Evolutionary conservation across 2,797 vertebrate species (phyloP), one percentile per base, ranked within the genome.

Genomic region (Chelon auratus): DNA sequence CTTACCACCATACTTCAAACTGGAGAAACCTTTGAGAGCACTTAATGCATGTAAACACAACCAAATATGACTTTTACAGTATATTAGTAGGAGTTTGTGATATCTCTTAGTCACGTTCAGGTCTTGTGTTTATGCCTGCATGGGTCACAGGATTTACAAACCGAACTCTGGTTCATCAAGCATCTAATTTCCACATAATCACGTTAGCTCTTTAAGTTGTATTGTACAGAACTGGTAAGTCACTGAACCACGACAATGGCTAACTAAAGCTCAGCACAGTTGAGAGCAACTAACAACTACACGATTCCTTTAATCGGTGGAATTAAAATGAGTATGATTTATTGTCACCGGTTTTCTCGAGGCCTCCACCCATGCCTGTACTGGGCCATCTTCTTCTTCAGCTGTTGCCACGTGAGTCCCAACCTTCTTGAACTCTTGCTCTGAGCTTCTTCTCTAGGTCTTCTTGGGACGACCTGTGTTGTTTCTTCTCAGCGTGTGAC

Each of bases 1-100:
- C 55, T 68, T 62, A 80, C 62, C 66, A 72, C 53, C 22, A 9
- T 3, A 18, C 26, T 42, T 36, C 3, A 42, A 67, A 75, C 48
- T 30, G 39, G 43, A 22, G 17, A n/a, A 22, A 54, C 48, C 47
- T 40, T 58, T 33, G 45, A 26, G 17, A 26, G 4, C 9, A 62
- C 39, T 45, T 15, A 24, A 43, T 18, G 8, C 15, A 45, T 45
- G 43, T 8, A 2, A 45, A 67, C 22, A 33, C 36, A 45, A 22
- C 24, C 18, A 3, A 43, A 52, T 48, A 40, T 17, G 14, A 7
- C 18, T 52, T 52, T 52, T 17, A 45, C 14, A 43, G 12, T 13
- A 12, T 20, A 22, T 50, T 17, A 24, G 30, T n/a, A 57, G 9
- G 5, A 43, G 17, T 8, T 50, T 39, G 17, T 18, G 13, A 62